Percentiles rank a stretch among this genome's conserved stretches.
phyloP scores from a whole-genome alignment of 2,113 vertebrate genomes.

The Sturnus vulgaris region DNA sequence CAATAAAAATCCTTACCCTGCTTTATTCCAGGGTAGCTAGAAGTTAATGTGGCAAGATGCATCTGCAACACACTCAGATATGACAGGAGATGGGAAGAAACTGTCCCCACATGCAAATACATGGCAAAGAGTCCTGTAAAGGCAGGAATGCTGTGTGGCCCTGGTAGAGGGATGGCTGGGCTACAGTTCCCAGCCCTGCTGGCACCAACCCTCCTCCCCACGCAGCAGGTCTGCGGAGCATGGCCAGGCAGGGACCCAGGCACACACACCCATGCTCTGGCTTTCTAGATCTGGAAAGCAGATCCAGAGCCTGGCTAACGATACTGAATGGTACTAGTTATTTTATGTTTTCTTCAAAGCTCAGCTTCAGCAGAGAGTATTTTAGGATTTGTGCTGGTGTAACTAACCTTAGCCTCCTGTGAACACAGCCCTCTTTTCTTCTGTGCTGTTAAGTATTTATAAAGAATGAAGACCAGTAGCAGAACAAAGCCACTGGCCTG shows the following conservation, averaged over 20 bases:
- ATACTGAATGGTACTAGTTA: constrained; percentile 45
- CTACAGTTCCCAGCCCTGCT: neutral
- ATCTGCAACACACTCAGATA: neutral
- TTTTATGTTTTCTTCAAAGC: neutral
- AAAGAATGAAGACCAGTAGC: neutral
- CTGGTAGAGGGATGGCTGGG: neutral
- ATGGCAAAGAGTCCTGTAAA: accelerated
- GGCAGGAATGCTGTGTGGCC: neutral
- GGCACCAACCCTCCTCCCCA: neutral
- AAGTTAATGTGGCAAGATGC: neutral
- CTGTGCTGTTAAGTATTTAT: constrained; percentile 21
- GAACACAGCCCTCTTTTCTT: neutral
- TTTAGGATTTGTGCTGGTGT: neutral
- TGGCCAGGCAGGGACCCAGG: neutral
- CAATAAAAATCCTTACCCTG: neutral
- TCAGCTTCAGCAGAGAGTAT: neutral
- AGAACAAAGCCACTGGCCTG: neutral
- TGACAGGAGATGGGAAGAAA: neutral
- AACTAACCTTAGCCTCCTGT: neutral
- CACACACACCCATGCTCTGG: neutral
- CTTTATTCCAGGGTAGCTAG: neutral
- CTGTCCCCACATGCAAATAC: accelerated
- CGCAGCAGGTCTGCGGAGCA: constrained; percentile 27
- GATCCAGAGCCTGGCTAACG: neutral
- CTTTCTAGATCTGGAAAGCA: neutral